phyloP scores from a whole-genome alignment of 2,888 invertebrate species.

The Drosophila koepferae region DNA sequence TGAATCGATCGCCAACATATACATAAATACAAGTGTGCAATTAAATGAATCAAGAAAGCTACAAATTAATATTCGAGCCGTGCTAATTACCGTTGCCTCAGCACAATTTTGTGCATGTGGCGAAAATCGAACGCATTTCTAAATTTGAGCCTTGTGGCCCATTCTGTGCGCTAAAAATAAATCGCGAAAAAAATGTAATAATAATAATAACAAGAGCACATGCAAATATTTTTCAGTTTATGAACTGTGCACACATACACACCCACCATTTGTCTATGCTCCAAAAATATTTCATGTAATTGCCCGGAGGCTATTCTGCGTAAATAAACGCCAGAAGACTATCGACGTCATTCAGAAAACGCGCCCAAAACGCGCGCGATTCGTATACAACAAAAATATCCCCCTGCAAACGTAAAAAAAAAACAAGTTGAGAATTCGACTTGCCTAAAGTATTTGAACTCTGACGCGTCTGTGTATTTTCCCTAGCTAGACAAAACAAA shows the following conservation, averaged over 20 bases:
- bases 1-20: constrained; percentile 9
- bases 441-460: constrained; percentile 23
- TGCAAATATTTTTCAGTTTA: constrained; percentile 53
- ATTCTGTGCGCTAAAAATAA: constrained; percentile 57
- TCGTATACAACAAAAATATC: constrained; percentile 5
- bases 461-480: constrained; percentile 57
- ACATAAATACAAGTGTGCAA: constrained; percentile 23
- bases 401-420: constrained; percentile 1
- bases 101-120: constrained; percentile 36
- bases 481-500: constrained; percentile 37
- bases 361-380: constrained; percentile 44
- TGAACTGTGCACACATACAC: constrained; percentile 43
- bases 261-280: constrained; percentile 25
- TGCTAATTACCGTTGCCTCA: constrained; percentile 22
- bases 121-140: constrained; percentile 47
- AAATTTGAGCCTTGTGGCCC: constrained; percentile 55
- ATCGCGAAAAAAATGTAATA: constrained; percentile 22
- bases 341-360: constrained; percentile 58
- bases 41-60: constrained; percentile 19
- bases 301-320: constrained; percentile 43
- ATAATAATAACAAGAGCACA: constrained; percentile 38
- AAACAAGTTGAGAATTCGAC: constrained; percentile 6
- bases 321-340: constrained; percentile 41
- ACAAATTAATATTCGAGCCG: constrained; percentile 17
- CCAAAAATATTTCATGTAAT: constrained; percentile 53